Evolutionary conservation across 2,888 invertebrate genomes (phyloP).

Genomic region (Lumbricus terrestris): DNA sequence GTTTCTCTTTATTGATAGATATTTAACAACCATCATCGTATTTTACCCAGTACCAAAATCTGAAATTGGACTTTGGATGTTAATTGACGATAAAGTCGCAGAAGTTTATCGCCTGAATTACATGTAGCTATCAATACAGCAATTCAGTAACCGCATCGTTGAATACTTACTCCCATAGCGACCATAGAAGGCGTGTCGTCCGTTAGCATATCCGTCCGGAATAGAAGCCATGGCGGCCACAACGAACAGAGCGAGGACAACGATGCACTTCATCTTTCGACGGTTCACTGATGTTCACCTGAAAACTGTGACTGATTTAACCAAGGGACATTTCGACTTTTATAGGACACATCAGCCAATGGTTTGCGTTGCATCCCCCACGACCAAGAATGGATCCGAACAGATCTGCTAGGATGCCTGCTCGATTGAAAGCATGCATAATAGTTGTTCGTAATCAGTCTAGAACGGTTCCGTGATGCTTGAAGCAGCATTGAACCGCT

Average conservation of each 20-base stretch:
- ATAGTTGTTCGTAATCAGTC: neutral
- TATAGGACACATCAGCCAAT: neutral
- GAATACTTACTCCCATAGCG: neutral
- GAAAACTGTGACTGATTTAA: neutral
- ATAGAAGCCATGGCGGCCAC: neutral
- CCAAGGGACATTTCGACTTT: neutral
- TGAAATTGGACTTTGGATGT: no score
- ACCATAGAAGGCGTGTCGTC: neutral
- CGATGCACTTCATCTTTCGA: neutral
- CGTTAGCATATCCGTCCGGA: neutral
- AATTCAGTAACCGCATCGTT: neutral
- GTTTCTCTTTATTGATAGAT: no score
- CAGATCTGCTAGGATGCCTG: neutral
- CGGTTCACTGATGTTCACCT: neutral
- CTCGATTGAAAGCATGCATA: neutral
- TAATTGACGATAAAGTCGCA: no score
- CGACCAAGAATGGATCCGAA: neutral
- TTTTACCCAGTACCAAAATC: no score
- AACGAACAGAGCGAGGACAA: neutral
- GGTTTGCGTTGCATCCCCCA: neutral
- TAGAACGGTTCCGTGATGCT: neutral
- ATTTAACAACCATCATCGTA: no score
- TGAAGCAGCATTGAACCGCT: neutral
- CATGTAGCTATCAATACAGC: no score
- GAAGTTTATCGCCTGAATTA: no score